Base-by-base conservation (phyloP, 2,888 invertebrate genomes). In the Luperina testacea region DNA sequence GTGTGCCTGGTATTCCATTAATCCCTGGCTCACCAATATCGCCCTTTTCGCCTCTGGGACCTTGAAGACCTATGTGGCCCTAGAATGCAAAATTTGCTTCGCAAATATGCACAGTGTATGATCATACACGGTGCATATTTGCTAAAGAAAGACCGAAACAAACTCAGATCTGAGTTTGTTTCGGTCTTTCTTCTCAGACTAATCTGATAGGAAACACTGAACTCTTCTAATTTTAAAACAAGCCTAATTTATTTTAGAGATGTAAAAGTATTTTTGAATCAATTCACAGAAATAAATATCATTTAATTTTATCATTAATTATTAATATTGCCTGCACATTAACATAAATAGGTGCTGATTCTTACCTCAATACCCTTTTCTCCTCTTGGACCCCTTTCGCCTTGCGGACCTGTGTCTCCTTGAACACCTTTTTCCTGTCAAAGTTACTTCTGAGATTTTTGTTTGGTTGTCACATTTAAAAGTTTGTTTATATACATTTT, bases 1-100 rank as follows among this genome's bases (percentile, higher is more conserved):
- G 97, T 17, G 97, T 92, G 38, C 98, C 98, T 83, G 98, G 97
- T 38, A 97, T 96, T 3, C 98, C 99, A 59, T 97, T 96, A 51
- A 96, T 93, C 6, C 98, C 98, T 63, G 95, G 91, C 67, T 90
- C 73, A 15, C 97, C 97, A 24, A 90, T 86, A n/a, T 93, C 91
- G 63, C 97, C 97, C 51, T 89, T 93, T 74, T 93, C 91, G 24
- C 96, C 96, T 72, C 82, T 90, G 2, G 80, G 80, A 7, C 95
- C 95, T 79, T 87, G 83, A 70, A 83, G 81, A 82, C 91, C 93
- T 27, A 4, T 32, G 13, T 13, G 70, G 7, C 85, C 85, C 83
- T 85, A 38, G 9, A 75, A 64, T 51, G 2, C 20, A 38, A 70
- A 15, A 38, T 59, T 48, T 45, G 3, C 45, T 38, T 38, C 38